Percentiles rank a stretch among this genome's conserved stretches.
These are phyloP conservation scores for Cardiocondyla obscurior DNA, from an alignment of 1,140 invertebrate species.

Conservation along the genomic window DNA sequence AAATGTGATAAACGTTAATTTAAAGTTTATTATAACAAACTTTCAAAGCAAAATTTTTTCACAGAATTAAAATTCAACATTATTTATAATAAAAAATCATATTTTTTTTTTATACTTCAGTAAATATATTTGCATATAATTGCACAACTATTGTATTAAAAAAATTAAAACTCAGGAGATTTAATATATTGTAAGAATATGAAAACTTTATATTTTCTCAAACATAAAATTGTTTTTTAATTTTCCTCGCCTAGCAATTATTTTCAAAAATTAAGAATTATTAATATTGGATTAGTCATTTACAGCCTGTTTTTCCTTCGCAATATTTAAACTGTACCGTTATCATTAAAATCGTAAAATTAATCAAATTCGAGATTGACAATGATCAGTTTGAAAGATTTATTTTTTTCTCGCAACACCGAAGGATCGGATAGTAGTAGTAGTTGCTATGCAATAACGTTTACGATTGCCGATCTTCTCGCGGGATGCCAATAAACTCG, in stretches of 20 bases:
- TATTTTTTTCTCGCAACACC: slow-evolving; percentile 19
- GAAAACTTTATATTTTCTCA: neutral
- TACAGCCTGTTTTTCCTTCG: neutral
- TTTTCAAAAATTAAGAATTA: slow-evolving; percentile 5
- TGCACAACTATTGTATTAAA: neutral
- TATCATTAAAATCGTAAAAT: slow-evolving; percentile 16
- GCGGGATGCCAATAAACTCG: slow-evolving; percentile 25
- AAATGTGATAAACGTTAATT: neutral
- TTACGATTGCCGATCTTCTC: slow-evolving; percentile 42
- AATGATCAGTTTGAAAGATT: neutral
- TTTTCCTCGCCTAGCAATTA: neutral
- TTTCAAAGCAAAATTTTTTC: neutral
- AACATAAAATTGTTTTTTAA: neutral
- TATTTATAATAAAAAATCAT: neutral
- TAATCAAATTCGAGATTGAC: neutral
- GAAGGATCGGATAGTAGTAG: neutral
- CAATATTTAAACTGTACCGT: neutral
- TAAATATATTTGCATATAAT: neutral
- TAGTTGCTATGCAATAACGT: slow-evolving; percentile 7
- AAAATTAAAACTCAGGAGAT: neutral
- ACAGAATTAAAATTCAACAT: neutral
- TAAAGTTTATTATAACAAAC: neutral
- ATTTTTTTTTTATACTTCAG: neutral
- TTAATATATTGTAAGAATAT: neutral
- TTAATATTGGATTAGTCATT: neutral